Conservation (phyloP, 2,888 invertebrate genomes). For the Lepetodrilus schrolli region DNA sequence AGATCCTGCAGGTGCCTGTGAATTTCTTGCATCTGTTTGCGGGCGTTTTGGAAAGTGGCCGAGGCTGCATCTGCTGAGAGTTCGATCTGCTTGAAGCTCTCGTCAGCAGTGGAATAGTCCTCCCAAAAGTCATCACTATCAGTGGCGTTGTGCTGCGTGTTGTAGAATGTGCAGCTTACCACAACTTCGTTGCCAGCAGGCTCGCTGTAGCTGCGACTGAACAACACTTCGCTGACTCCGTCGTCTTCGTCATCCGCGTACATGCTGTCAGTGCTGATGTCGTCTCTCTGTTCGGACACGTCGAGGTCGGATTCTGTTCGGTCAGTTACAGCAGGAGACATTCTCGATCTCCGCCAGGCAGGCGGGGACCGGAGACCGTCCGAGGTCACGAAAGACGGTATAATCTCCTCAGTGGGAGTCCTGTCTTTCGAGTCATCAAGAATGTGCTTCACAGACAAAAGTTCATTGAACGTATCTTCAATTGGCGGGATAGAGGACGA, state of each 20-base stretch:
- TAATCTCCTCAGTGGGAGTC: constrained; percentile 46
- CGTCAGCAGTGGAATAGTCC: constrained; percentile 46
- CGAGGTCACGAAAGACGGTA: constrained; percentile 31
- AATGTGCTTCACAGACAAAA: constrained; percentile 43
- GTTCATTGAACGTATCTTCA: constrained; percentile 46
- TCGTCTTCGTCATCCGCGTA: constrained; percentile 69
- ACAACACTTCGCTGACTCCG: constrained; percentile 51
- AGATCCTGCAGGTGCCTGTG: constrained; percentile 64
- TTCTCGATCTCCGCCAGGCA: constrained; percentile 37
- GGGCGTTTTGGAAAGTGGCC: constrained; percentile 60
- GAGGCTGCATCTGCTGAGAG: constrained; percentile 54
- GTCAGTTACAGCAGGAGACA: constrained; percentile 46
- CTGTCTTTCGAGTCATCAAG: constrained; percentile 51
- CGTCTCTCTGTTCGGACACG: constrained; percentile 64
- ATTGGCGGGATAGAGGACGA: constrained; percentile 39
- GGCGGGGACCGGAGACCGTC: constrained; percentile 20
- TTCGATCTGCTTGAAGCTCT: constrained; percentile 46
- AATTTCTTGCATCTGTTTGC: constrained; percentile 68
- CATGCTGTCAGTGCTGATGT: constrained; percentile 64
- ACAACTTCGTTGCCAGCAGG: constrained; percentile 50
- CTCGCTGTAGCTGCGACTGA: constrained; percentile 61
- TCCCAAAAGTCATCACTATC: constrained; percentile 49
- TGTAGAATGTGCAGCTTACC: constrained; percentile 40
- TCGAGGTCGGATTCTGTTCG: constrained; percentile 66
- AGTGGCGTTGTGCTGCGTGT: constrained; percentile 33